Evolutionary conservation across 2,113 vertebrate genomes (phyloP).

Genomic region (Petromus typicus): DNA sequence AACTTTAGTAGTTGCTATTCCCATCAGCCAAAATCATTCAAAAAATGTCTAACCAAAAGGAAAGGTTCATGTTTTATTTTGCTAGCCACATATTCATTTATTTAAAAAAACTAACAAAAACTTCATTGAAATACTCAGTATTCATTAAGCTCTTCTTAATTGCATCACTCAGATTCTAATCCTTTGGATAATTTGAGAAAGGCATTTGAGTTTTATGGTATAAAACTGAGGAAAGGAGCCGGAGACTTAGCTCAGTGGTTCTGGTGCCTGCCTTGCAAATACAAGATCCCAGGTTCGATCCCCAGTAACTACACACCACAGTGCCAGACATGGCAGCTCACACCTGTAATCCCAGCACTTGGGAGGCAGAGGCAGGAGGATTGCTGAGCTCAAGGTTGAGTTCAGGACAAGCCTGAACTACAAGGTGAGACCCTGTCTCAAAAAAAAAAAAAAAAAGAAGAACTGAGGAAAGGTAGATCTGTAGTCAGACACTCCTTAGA

Average conservation of each 20-base stretch:
- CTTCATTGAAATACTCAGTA: neutral
- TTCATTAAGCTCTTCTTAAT: neutral
- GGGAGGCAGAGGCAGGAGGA: no score
- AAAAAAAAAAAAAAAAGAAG: no score
- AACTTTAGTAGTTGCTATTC: neutral
- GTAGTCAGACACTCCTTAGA: no score
- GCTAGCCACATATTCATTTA: neutral
- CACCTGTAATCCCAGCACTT: no score
- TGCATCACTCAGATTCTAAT: neutral
- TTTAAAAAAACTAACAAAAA: neutral
- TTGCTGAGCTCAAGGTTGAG: no score
- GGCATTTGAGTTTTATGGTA: neutral
- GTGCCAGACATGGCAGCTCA: no score
- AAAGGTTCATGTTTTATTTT: neutral
- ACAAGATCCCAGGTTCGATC: no score
- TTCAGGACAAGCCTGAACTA: no score
- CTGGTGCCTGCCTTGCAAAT: no score
- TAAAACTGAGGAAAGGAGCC: neutral
- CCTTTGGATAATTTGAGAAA: neutral
- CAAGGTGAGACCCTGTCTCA: no score
- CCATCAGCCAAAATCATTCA: constrained; percentile 23
- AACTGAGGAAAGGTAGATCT: neutral
- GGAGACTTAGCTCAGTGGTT: no score
- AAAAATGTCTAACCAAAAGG: neutral
- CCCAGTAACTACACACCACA: no score